Conservation (phyloP, 1,140 invertebrate species). For the Diabrotica undecimpunctata region DNA sequence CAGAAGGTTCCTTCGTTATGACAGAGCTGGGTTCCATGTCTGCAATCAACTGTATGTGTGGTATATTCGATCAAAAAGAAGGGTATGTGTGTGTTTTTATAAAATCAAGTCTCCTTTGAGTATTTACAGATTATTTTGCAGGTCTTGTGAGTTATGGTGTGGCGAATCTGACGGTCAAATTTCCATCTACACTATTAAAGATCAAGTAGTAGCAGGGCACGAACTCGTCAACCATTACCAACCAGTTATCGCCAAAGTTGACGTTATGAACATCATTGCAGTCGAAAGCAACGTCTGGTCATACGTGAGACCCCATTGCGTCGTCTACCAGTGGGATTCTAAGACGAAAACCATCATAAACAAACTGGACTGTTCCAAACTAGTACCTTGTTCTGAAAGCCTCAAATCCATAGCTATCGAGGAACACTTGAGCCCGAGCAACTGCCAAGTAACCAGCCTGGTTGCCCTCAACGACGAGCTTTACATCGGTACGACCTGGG, state of each 20-base stretch:
- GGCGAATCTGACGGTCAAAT: slow-evolving; percentile 72
- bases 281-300: slow-evolving; percentile 66
- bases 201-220: slow-evolving; percentile 59
- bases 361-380: slow-evolving; percentile 86
- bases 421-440: slow-evolving; percentile 74
- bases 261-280: slow-evolving; percentile 61
- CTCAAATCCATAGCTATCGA: slow-evolving; percentile 88
- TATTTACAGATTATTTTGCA: slow-evolving; percentile 32
- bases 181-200: slow-evolving; percentile 60
- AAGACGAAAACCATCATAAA: slow-evolving; percentile 63
- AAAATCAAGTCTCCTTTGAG: neutral
- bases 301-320: slow-evolving; percentile 75
- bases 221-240: slow-evolving; percentile 60
- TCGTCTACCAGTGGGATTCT: slow-evolving; percentile 82
- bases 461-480: slow-evolving; percentile 66
- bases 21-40: slow-evolving; percentile 69
- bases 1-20: slow-evolving; percentile 70
- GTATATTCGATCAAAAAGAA: slow-evolving; percentile 47
- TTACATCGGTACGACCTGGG: slow-evolving; percentile 89
- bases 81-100: slow-evolving; percentile 42
- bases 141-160: slow-evolving; percentile 67
- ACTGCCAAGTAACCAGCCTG: slow-evolving; percentile 77
- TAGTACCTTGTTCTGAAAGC: slow-evolving; percentile 87
- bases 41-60: slow-evolving; percentile 58
- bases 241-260: slow-evolving; percentile 54